Evolutionary conservation across 2,113 vertebrate genomes (phyloP).

Genomic region (Pseudopipra pipra): DNA sequence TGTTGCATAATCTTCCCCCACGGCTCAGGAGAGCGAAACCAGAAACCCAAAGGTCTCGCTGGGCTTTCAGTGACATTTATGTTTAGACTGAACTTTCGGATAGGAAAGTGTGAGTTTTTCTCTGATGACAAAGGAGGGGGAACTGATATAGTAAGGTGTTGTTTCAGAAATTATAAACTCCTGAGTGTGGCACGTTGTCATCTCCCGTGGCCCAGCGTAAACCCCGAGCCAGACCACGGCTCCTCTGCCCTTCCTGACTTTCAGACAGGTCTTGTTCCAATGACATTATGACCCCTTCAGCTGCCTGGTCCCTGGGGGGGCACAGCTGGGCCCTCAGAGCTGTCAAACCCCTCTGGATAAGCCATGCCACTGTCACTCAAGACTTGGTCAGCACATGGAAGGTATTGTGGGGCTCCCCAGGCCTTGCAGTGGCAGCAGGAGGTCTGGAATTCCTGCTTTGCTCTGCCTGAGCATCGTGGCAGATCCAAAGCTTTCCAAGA

Average conservation of each 20-base stretch:
- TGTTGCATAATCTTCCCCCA: conserved; percentile 66
- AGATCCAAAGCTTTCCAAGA: neutral
- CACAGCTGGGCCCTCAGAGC: neutral
- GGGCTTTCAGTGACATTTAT: conserved; percentile 63
- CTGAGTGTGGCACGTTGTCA: neutral
- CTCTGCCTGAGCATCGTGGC: neutral
- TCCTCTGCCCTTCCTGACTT: neutral
- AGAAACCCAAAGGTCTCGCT: conserved; percentile 52
- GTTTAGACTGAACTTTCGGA: conserved; percentile 62
- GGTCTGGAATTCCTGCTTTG: neutral
- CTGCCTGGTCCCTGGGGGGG: neutral
- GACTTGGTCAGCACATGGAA: neutral
- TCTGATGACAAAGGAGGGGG: conserved; percentile 35
- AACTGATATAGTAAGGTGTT: conserved; percentile 18
- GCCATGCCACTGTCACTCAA: neutral
- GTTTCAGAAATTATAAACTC: conserved; percentile 31
- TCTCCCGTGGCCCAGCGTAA: neutral
- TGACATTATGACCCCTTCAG: neutral
- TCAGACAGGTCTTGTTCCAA: neutral
- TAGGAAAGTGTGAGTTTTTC: conserved; percentile 65
- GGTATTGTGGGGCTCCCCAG: neutral
- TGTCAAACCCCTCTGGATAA: neutral
- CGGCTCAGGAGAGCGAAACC: conserved; percentile 51
- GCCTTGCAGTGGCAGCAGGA: neutral
- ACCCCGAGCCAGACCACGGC: neutral